These are phyloP conservation scores for Petrocephalus microphthalmus DNA, from an alignment of 2,113 vertebrate genomes.

Conservation along the genomic window DNA sequence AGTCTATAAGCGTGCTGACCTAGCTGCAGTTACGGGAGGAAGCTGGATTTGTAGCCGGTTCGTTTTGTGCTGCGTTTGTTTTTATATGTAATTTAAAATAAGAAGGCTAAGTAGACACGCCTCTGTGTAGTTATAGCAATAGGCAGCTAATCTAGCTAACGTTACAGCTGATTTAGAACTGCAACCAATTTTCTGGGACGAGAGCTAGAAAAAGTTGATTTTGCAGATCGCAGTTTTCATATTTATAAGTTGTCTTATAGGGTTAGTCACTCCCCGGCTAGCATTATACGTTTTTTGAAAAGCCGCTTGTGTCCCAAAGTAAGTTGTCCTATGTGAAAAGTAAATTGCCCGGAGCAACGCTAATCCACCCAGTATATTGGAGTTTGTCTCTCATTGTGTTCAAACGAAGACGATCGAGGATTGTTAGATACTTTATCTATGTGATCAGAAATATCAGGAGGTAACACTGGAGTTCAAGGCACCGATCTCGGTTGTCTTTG, in stretches of 20 bases:
- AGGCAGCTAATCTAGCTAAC: not conserved
- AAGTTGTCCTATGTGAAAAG: not conserved
- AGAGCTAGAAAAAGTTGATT: not conserved
- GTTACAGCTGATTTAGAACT: not conserved
- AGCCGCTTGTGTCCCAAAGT: not conserved
- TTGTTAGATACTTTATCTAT: too few species aligned
- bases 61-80: not conserved
- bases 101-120: not conserved
- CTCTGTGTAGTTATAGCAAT: not conserved
- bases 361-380: not conserved
- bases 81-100: not conserved
- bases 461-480: not conserved
- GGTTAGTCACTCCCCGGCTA: not conserved
- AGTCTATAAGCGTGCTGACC: not conserved
- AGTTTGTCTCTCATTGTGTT: not conserved
- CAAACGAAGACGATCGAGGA: too few species aligned
- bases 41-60: not conserved
- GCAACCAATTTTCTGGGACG: not conserved
- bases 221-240: not conserved
- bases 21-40: not conserved
- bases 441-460: too few species aligned
- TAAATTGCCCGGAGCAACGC: not conserved
- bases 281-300: not conserved
- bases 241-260: not conserved
- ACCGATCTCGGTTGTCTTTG: not conserved